phyloP scores from a whole-genome alignment of 1,140 invertebrate species.

The Drosophila pachea region DNA sequence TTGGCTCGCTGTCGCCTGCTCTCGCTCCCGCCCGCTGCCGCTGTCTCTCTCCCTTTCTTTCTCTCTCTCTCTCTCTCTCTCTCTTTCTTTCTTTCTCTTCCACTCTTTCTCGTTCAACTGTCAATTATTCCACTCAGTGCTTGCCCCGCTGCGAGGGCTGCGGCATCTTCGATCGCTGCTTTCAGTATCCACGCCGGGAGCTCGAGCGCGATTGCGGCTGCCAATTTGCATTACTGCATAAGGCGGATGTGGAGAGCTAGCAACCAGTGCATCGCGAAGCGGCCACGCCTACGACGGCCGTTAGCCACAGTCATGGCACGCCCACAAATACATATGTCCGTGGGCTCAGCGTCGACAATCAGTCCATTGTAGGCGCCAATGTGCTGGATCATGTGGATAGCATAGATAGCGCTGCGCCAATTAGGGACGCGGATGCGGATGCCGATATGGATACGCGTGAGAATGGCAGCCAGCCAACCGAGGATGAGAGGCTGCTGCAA shows the following conservation, averaged over 20 bases:
- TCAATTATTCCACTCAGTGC: conserved; percentile 50
- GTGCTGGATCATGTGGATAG: conserved; percentile 65
- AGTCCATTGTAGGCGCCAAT: conserved; percentile 59
- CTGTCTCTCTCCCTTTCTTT: conserved; percentile 22
- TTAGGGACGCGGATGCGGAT: conserved; percentile 16
- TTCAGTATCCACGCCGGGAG: conserved; percentile 87
- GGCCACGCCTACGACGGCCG: conserved; percentile 60
- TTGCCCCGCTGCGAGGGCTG: conserved; percentile 83
- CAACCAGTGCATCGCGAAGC: conserved; percentile 75
- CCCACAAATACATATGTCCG: conserved; percentile 74
- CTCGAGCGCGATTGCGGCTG: conserved; percentile 90
- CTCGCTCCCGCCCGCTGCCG: conserved; percentile 34
- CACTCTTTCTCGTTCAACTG: conserved; percentile 3
- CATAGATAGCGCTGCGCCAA: conserved; percentile 34
- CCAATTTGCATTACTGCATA: conserved; percentile 91
- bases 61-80: conserved; percentile 10
- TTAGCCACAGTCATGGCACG: conserved; percentile 71
- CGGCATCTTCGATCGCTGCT: conserved; percentile 90
- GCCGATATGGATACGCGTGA: conserved; percentile 5
- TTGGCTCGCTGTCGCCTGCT: conserved; percentile 52
- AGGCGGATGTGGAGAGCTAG: conserved; percentile 84
- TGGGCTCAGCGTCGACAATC: conserved; percentile 66
- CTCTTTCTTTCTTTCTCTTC: conserved; percentile 3
- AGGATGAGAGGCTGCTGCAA: conserved; percentile 38
- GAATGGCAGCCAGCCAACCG: conserved; percentile 26